Evolutionary conservation across 92 coral and sea anemone species (phyloP).

Genomic region (Porites evermanni): DNA sequence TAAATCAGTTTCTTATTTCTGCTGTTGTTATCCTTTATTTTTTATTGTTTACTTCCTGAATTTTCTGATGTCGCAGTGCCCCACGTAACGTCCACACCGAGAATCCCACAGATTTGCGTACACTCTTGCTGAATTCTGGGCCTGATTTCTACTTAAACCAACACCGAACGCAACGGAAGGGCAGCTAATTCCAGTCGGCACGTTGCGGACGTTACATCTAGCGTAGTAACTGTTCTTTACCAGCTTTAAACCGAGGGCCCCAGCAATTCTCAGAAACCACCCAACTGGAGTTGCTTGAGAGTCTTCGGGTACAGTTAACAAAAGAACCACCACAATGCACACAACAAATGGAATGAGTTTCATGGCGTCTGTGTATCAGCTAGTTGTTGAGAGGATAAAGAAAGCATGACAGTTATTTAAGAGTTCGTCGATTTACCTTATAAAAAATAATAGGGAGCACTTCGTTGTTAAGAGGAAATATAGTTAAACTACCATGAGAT

Average conservation of each 20-base stretch:
- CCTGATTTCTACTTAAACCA: constrained; percentile 22
- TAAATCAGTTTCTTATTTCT: too few species aligned
- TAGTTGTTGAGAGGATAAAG: too few species aligned
- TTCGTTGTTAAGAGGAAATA: too few species aligned
- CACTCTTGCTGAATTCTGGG: constrained; percentile 38
- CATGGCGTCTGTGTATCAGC: constrained; percentile 1
- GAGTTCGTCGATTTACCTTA: too few species aligned
- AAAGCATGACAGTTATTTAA: too few species aligned
- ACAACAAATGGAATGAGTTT: constrained; percentile 12
- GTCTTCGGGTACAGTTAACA: constrained; percentile 5
- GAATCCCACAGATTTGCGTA: constrained; percentile 37
- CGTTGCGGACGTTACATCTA: constrained; percentile 50
- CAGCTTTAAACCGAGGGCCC: constrained; percentile 13
- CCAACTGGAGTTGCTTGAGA: constrained; percentile 32
- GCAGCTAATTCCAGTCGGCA: constrained; percentile 44
- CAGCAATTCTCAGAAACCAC: constrained; percentile 38
- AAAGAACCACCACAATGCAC: constrained; percentile 1
- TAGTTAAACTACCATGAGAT: too few species aligned
- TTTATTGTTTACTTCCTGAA: background rate
- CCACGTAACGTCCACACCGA: constrained; percentile 50
- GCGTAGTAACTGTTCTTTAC: constrained; percentile 46
- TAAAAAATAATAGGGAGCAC: too few species aligned
- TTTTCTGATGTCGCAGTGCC: constrained; percentile 48
- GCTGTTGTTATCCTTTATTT: constrained; percentile 4
- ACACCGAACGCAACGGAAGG: constrained; percentile 52